phyloP scores from a whole-genome alignment of 2,113 vertebrate species.

The Alouatta palliata region DNA sequence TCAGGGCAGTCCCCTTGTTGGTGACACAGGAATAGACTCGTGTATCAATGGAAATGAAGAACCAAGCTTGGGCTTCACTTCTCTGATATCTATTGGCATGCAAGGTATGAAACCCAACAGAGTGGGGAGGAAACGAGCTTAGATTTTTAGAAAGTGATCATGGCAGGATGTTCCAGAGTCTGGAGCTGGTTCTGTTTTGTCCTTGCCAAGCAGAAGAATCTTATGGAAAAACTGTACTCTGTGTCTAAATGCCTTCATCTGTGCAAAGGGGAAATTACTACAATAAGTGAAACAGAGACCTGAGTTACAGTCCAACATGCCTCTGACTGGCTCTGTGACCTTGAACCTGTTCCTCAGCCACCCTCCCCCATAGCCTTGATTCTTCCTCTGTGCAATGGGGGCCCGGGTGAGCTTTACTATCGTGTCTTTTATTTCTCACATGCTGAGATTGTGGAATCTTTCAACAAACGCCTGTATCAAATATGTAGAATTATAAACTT shows the following conservation, averaged over 20 bases:
- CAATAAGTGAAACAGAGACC: neutral
- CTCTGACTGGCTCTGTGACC: neutral
- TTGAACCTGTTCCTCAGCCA: neutral
- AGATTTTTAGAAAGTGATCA: neutral
- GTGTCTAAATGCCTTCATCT: neutral
- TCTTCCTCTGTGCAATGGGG: neutral
- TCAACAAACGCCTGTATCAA: neutral
- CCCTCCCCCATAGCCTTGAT: neutral
- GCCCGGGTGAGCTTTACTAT: neutral
- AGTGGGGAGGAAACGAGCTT: neutral
- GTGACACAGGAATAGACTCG: neutral
- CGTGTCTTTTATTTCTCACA: neutral
- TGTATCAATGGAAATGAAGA: neutral
- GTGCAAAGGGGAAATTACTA: neutral
- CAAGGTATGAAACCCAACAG: neutral
- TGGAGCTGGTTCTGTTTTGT: fast-evolving
- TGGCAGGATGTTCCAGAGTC: neutral
- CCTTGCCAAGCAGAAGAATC: neutral
- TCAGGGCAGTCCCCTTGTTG: neutral
- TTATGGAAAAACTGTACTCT: neutral
- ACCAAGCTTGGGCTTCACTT: neutral
- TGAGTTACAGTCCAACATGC: too few species aligned
- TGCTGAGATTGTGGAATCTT: neutral
- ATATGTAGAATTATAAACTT: neutral
- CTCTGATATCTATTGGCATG: neutral